These are phyloP conservation scores for Glyphotaelius pellucidus DNA, from an alignment of 2,888 invertebrate species.

Conservation along the genomic window DNA sequence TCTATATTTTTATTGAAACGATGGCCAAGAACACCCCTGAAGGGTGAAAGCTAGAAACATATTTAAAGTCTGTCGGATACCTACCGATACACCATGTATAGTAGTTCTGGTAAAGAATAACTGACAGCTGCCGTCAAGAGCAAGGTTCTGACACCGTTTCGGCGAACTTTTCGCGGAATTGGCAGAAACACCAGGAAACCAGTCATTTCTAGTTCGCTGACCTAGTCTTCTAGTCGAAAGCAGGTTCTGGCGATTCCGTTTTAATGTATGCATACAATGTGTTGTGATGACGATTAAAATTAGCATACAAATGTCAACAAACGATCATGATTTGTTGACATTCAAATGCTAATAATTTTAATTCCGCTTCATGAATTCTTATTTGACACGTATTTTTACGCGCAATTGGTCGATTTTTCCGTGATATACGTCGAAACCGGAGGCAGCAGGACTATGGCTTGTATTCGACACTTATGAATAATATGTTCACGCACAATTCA, in stretches of 20 bases:
- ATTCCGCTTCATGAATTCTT: not conserved
- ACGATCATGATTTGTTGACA: not conserved
- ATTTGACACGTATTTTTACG: not conserved
- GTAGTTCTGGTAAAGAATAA: not conserved
- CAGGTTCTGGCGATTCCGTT: conserved; percentile 18
- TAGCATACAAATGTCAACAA: conserved; percentile 17
- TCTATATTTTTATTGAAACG: no score
- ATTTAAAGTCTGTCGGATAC: no score
- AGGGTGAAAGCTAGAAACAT: no score
- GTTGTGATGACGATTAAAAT: conserved; percentile 17
- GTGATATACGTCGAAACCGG: no score
- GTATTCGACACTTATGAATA: no score
- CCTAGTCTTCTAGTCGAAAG: not conserved
- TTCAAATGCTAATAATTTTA: not conserved
- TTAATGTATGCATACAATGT: not conserved
- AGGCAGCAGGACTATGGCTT: not conserved
- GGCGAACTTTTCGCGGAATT: conserved; percentile 1
- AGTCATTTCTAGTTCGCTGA: not conserved
- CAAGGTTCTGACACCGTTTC: not conserved
- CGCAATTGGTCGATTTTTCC: not conserved
- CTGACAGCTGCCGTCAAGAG: not conserved
- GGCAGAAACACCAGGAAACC: not conserved
- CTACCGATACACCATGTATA: no score
- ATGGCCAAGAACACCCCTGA: no score
- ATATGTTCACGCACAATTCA: no score